A percentile compares a stretch with the other conserved stretches of the same genome.
phyloP scores from a whole-genome alignment of 2,797 vertebrate genomes.

The Petrocephalus sullivani region DNA sequence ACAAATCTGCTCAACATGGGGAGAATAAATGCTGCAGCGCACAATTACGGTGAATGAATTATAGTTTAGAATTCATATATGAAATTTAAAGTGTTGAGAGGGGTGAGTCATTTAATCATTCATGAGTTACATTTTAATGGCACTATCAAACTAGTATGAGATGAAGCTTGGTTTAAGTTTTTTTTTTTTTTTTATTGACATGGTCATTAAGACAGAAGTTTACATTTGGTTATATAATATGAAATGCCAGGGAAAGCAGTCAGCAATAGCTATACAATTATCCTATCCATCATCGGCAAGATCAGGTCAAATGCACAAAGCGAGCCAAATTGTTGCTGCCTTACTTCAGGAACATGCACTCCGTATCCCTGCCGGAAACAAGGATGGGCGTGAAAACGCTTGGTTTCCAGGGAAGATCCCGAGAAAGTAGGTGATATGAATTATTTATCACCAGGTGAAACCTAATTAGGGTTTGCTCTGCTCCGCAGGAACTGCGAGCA shows the following conservation, averaged over 20 bases:
- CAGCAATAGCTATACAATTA: background rate
- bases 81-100: background rate
- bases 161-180: background rate
- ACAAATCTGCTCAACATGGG: background rate
- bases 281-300: background rate
- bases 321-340: background rate
- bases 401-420: background rate
- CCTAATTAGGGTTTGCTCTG: slow-evolving; percentile 1
- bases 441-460: slow-evolving; percentile 13
- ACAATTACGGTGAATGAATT: background rate
- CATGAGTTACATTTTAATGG: background rate
- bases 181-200: background rate
- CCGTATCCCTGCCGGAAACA: background rate
- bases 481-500: background rate
- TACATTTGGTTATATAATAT: background rate
- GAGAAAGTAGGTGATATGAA: slow-evolving; percentile 4
- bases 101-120: background rate
- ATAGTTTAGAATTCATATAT: background rate
- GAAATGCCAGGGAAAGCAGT: background rate
- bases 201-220: background rate
- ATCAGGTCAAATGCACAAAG: background rate
- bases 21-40: background rate
- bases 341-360: background rate
- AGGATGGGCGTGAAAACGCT: background rate
- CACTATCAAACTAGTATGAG: background rate